Conservation (phyloP, 2,113 vertebrate species). For the Sphyrna mokarran region DNA sequence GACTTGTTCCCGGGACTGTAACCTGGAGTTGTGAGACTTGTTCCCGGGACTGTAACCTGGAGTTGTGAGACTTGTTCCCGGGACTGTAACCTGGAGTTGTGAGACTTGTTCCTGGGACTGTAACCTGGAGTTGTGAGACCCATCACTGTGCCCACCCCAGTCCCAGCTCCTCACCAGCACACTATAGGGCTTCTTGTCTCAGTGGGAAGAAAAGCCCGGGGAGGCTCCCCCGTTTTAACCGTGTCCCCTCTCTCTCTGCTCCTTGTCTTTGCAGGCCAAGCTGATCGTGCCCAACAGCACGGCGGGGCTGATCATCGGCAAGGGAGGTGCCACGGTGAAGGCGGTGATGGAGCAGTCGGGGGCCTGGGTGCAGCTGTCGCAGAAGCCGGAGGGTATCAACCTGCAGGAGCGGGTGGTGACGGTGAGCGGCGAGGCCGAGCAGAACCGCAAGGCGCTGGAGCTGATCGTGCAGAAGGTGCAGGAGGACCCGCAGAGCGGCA, state of each 20-base stretch:
- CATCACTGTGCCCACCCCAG: too few relatives aligned
- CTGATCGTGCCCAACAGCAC: conserved; percentile 90
- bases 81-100: too few relatives aligned
- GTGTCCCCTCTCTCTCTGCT: neutral
- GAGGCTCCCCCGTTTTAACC: too few relatives aligned
- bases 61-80: too few relatives aligned
- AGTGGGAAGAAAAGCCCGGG: too few relatives aligned
- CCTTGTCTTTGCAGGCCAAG: conserved; percentile 67
- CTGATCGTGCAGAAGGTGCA: conserved; percentile 91
- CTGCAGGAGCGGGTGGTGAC: conserved; percentile 88
- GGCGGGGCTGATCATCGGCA: conserved; percentile 84
- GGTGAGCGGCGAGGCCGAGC: conserved; percentile 81
- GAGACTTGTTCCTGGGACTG: too few relatives aligned
- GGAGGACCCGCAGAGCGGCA: conserved; percentile 87
- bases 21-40: too few relatives aligned
- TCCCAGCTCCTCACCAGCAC: too few relatives aligned
- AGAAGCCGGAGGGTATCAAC: conserved; percentile 87
- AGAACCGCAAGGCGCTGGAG: conserved; percentile 83
- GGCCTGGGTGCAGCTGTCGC: conserved; percentile 88
- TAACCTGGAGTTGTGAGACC: too few relatives aligned
- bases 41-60: too few relatives aligned
- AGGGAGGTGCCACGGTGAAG: conserved; percentile 82
- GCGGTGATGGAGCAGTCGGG: conserved; percentile 91
- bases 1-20: too few relatives aligned
- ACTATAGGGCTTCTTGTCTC: too few relatives aligned